These are phyloP conservation scores for Manis pentadactyla DNA, from an alignment of 2,797 vertebrate species.

Conservation along the genomic window DNA sequence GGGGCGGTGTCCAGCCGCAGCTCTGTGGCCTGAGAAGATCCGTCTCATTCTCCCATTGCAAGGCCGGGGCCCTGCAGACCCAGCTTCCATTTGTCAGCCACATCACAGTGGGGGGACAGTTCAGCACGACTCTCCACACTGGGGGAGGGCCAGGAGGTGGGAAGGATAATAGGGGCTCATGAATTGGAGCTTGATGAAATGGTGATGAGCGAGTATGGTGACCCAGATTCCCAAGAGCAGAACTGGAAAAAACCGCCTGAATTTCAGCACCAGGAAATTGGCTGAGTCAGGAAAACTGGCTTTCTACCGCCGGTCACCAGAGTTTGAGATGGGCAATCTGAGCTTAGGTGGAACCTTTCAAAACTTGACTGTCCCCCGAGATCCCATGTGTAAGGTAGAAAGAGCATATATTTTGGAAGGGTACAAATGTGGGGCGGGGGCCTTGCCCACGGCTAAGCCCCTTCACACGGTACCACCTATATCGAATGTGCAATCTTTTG, in stretches of 20 bases:
- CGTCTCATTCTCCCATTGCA: accelerated
- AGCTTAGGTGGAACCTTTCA: not conserved
- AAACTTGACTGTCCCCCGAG: not conserved
- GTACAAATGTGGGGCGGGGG: not conserved
- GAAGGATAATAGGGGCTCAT: accelerated
- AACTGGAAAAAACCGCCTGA: not conserved
- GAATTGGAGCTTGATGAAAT: not conserved
- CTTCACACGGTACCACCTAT: not conserved
- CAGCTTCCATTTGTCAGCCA: accelerated
- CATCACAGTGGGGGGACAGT: accelerated
- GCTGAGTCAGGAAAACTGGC: not conserved
- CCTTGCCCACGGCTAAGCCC: not conserved
- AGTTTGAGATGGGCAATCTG: not conserved
- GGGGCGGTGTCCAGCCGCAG: not conserved
- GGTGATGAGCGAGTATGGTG: accelerated
- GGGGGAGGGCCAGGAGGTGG: not conserved
- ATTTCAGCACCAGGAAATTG: not conserved
- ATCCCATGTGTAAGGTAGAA: not conserved
- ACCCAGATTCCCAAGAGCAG: not conserved
- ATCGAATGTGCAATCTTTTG: not conserved
- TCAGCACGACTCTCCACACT: too few species aligned
- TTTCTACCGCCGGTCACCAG: not conserved
- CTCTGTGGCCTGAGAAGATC: not conserved
- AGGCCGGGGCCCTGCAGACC: not conserved
- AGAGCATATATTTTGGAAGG: not conserved